Evolutionary conservation across 2,113 vertebrate species (phyloP).

Genomic region (Diadophis punctatus): DNA sequence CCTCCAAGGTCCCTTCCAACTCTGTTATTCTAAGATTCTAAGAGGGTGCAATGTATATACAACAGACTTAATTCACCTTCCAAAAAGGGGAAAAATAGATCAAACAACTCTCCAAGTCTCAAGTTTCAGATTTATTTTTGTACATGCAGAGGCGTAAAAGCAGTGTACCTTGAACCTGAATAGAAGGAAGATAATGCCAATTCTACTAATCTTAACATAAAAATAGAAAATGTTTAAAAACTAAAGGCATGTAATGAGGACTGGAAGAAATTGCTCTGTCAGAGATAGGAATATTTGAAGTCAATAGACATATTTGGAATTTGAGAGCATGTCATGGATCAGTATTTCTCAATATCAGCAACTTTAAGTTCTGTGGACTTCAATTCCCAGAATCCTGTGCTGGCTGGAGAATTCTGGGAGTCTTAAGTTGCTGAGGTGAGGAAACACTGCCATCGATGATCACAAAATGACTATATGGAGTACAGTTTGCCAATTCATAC

Average conservation of each 20-base stretch:
- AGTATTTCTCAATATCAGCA: neutral
- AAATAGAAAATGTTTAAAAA: neutral
- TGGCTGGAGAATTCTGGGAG: neutral
- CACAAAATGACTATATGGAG: neutral
- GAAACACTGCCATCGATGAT: neutral
- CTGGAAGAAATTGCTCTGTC: neutral
- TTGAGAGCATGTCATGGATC: neutral
- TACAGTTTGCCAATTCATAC: neutral
- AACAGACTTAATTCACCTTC: neutral
- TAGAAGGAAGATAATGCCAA: neutral
- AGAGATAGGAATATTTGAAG: neutral
- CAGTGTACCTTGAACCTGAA: neutral
- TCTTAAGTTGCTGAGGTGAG: neutral
- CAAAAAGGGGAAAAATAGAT: neutral
- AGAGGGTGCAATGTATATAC: neutral
- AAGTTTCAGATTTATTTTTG: neutral
- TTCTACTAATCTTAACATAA: neutral
- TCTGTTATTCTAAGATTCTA: too few relatives aligned
- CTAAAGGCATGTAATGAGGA: neutral
- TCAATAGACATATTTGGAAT: neutral
- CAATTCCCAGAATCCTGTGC: neutral
- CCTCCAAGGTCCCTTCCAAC: too few relatives aligned
- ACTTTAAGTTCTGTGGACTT: neutral
- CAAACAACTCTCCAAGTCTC: neutral
- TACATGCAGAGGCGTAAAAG: neutral